phyloP scores from a whole-genome alignment of 2,888 invertebrate genomes.

The Dione juno region DNA sequence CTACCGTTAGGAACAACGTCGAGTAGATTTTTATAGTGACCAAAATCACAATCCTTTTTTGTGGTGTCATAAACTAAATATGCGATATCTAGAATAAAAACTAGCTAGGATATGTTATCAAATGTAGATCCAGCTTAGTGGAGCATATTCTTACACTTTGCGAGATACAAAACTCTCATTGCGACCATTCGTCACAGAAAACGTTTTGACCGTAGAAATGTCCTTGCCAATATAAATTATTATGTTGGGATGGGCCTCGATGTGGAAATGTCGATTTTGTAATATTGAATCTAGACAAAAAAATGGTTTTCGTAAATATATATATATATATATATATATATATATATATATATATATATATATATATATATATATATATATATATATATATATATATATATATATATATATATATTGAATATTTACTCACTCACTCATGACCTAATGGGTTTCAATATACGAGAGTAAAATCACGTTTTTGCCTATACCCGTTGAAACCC shows the following conservation, averaged over 20 bases:
- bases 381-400: no score
- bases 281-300: neutral
- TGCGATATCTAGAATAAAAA: conserved; percentile 1
- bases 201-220: conserved; percentile 1
- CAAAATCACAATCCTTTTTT: neutral
- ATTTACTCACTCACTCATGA: no score
- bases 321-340: no score
- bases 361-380: no score
- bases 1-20: neutral
- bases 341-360: no score
- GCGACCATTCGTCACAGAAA: neutral
- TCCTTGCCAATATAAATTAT: conserved; percentile 13
- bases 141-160: neutral
- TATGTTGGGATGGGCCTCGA: neutral
- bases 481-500: no score
- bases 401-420: no score
- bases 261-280: conserved; percentile 3
- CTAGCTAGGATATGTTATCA: conserved; percentile 2
- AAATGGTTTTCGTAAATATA: no score
- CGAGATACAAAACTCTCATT: conserved; percentile 1
- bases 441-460: no score
- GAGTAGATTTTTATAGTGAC: neutral
- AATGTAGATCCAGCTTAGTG: conserved; percentile 1
- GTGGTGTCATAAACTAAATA: neutral
- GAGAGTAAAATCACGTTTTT: no score